Percentiles rank a stretch among this genome's conserved stretches.
Conservation (phyloP, 2,888 invertebrate genomes). For the Pasiphila rectangulata region DNA sequence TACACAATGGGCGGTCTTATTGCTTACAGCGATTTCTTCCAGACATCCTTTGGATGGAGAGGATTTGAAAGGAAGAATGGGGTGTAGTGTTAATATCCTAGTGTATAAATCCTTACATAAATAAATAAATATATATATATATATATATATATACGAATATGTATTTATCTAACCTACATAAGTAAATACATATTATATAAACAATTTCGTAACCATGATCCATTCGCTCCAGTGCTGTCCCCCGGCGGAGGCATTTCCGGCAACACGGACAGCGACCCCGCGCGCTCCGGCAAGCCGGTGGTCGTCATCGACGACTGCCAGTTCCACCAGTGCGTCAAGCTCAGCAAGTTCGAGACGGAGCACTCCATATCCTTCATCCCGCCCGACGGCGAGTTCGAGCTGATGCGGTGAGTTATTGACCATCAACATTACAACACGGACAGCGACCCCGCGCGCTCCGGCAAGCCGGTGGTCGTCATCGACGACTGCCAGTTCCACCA, state of each 20-base stretch:
- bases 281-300: slow-evolving; percentile 96
- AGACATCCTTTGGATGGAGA: no score
- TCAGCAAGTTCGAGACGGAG: slow-evolving; percentile 99
- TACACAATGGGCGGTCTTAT: no score
- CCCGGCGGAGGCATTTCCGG: slow-evolving; percentile 82
- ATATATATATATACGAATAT: no score
- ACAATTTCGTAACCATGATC: no score
- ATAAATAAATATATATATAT: no score
- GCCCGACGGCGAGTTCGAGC: slow-evolving; percentile 99
- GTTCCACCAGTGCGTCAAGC: slow-evolving; percentile 99
- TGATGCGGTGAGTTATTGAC: slow-evolving; percentile 98
- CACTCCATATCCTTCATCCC: slow-evolving; percentile 99
- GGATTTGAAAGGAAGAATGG: no score
- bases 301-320: slow-evolving; percentile 99
- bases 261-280: slow-evolving; percentile 87
- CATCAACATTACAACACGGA: no score
- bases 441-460: slow-evolving; percentile 92
- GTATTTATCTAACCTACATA: not conserved
- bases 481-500: slow-evolving; percentile 99
- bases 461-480: slow-evolving; percentile 99
- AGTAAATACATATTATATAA: no score
- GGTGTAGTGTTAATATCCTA: no score
- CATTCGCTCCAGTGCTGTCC: slow-evolving; percentile 23
- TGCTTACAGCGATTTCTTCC: no score
- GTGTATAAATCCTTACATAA: no score